These are phyloP conservation scores for Orcinus orca DNA, from an alignment of 2,113 vertebrate genomes.

Conservation along the genomic window DNA sequence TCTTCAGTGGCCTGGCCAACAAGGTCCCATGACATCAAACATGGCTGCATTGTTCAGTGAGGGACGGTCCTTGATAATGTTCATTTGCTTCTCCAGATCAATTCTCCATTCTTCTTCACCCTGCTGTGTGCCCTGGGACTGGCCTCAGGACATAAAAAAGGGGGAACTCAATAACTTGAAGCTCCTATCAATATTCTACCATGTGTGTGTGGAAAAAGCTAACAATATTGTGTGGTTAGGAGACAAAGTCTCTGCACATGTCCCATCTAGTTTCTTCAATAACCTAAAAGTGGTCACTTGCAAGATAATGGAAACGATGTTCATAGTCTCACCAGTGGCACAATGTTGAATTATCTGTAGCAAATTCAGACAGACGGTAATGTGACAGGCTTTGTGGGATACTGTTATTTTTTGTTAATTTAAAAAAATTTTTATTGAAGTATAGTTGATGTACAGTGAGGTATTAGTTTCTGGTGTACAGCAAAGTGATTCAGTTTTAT, in stretches of 20 bases:
- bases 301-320: background rate
- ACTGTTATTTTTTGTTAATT: background rate
- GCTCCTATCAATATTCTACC: background rate
- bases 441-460: background rate
- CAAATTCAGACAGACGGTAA: background rate
- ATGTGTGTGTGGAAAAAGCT: background rate
- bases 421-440: background rate
- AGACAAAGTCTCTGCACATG: background rate
- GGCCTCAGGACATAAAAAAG: background rate
- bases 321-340: background rate
- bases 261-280: background rate
- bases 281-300: background rate
- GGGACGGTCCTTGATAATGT: background rate
- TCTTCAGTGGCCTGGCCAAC: background rate
- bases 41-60: background rate
- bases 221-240: background rate
- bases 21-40: background rate
- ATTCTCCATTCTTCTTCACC: background rate
- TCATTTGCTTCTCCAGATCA: background rate
- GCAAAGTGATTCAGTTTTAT: too few relatives aligned
- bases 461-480: background rate
- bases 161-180: background rate
- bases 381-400: background rate
- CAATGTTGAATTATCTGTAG: background rate
- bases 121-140: background rate